Percentiles rank a stretch among this genome's conserved stretches.
Evolutionary conservation across 2,113 vertebrate species (phyloP).

Genomic region (Brachypodius melanocephalos): DNA sequence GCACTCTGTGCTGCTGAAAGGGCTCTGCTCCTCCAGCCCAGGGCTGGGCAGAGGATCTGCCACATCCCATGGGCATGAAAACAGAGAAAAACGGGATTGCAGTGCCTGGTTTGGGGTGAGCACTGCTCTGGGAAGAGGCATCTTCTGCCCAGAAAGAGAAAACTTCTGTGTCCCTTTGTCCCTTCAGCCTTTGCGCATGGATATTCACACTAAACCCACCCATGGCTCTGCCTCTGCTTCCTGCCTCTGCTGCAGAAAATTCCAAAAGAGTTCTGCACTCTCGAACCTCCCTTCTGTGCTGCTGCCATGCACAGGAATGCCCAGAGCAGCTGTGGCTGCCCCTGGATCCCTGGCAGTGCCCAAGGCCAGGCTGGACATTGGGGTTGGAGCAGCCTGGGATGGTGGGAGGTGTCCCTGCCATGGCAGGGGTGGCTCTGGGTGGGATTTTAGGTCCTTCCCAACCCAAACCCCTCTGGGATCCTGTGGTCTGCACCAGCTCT

Average conservation of each 20-base stretch:
- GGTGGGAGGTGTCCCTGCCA: not conserved
- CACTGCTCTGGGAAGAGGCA: not conserved
- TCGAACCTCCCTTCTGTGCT: rapidly evolving
- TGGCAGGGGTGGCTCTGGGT: not conserved
- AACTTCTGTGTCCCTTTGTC: no score
- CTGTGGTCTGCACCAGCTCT: rapidly evolving
- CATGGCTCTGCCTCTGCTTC: rapidly evolving
- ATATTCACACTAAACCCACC: not conserved
- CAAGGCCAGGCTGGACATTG: not conserved
- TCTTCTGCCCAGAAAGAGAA: not conserved
- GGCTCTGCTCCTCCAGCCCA: not conserved
- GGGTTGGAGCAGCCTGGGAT: no score
- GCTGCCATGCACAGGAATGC: not conserved
- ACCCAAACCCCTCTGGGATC: rapidly evolving
- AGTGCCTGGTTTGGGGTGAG: not conserved
- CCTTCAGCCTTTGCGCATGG: rapidly evolving
- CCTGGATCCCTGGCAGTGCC: not conserved
- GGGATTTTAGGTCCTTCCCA: rapidly evolving
- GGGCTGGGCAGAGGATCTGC: rapidly evolving
- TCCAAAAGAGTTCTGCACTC: not conserved
- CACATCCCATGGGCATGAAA: rapidly evolving
- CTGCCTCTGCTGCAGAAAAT: not conserved
- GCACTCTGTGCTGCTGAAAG: not conserved
- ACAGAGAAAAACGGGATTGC: rapidly evolving
- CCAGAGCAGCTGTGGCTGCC: not conserved